Conservation (phyloP, 2,113 vertebrate genomes). For the Dasypus novemcinctus region DNA sequence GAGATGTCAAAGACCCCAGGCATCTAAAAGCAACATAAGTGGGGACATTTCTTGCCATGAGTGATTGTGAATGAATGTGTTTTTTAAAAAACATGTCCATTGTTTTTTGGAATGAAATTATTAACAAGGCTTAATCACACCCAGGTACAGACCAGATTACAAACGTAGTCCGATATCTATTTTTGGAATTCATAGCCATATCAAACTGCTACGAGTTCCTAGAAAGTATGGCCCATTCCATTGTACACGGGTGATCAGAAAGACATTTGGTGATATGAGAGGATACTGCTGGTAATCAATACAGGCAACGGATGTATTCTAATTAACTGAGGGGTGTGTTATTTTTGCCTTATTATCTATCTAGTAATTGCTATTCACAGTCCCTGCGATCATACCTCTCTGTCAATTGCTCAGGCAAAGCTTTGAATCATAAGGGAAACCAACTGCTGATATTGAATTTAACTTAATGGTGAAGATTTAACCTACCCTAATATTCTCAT, state of each 20-base stretch:
- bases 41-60: neutral
- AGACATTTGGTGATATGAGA: neutral
- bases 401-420: neutral
- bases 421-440: neutral
- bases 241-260: too few species aligned
- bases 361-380: neutral
- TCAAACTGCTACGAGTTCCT: too few species aligned
- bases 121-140: neutral
- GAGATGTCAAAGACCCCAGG: neutral
- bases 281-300: neutral
- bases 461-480: neutral
- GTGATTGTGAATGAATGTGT: neutral
- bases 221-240: too few species aligned
- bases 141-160: too few species aligned
- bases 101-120: neutral
- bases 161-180: too few species aligned
- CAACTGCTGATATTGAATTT: neutral
- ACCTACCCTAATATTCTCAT: neutral
- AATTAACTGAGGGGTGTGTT: neutral
- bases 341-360: neutral
- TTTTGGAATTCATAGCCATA: too few species aligned
- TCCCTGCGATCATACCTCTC: neutral
- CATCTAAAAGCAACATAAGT: neutral
- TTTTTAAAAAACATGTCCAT: neutral
- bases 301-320: neutral